These are phyloP conservation scores for Pyrgus malvae DNA, from an alignment of 2,888 invertebrate genomes.

Conservation along the genomic window DNA sequence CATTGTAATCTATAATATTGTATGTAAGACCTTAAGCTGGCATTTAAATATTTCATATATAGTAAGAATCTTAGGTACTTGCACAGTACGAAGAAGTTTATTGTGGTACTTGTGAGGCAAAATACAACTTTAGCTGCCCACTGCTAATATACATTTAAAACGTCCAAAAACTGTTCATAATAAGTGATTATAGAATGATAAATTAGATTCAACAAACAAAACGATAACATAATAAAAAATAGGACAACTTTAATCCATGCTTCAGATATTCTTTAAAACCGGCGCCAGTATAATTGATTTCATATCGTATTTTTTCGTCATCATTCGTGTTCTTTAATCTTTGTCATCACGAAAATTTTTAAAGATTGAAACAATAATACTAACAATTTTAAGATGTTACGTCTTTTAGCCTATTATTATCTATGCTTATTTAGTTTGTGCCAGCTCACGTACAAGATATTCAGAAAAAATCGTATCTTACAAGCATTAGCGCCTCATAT, in stretches of 20 bases:
- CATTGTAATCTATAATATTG: too few species aligned
- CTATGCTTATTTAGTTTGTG: conserved; percentile 65
- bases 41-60: too few species aligned
- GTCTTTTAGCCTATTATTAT: conserved; percentile 47
- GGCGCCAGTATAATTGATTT: background rate
- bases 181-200: conserved; percentile 9
- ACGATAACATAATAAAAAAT: background rate
- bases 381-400: too few species aligned
- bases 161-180: too few species aligned
- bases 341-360: too few species aligned
- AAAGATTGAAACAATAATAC: too few species aligned
- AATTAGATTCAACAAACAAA: background rate
- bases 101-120: too few species aligned
- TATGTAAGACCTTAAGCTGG: too few species aligned
- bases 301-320: too few species aligned
- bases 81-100: too few species aligned
- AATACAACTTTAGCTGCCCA: background rate
- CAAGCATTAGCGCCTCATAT: conserved; percentile 73
- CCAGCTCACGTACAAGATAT: conserved; percentile 58
- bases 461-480: conserved; percentile 62
- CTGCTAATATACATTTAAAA: background rate
- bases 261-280: background rate
- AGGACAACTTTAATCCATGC: conserved; percentile 1
- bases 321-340: too few species aligned
- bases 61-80: too few species aligned